A percentile compares a stretch with the other conserved stretches of the same genome.
Conservation (phyloP, 2,888 invertebrate genomes). For the Drosophila subquinaria region DNA sequence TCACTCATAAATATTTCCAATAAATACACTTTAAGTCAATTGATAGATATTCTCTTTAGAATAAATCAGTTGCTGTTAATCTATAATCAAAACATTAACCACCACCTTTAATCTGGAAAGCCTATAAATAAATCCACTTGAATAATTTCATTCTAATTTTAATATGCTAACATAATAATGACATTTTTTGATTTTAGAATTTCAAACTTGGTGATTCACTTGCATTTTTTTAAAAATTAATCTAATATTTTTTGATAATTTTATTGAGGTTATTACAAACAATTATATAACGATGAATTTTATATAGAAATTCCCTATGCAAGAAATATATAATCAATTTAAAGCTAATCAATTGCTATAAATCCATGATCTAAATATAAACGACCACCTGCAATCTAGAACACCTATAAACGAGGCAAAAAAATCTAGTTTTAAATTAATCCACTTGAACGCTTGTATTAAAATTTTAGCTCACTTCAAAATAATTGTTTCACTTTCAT, state of each 20-base stretch:
- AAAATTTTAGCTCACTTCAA: not conserved
- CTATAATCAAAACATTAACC: no score
- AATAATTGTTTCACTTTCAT: not conserved
- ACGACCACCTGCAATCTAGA: not conserved
- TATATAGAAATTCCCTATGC: not conserved
- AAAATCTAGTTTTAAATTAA: conserved; percentile 9
- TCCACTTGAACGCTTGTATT: not conserved
- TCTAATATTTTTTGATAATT: no score
- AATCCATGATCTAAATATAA: not conserved
- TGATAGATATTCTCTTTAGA: not conserved
- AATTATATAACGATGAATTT: conserved; percentile 7
- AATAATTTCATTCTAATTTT: no score
- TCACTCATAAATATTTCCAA: not conserved
- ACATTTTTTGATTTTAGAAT: not conserved
- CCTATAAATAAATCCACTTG: no score
- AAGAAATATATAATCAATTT: not conserved
- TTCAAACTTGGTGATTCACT: no score
- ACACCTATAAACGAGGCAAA: not conserved
- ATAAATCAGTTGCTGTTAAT: not conserved
- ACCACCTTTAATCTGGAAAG: no score
- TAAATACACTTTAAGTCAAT: not conserved
- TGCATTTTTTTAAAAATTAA: no score
- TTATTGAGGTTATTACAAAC: not conserved
- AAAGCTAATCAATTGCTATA: not conserved
- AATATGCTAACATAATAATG: not conserved